These are phyloP conservation scores for Rhincodon typus DNA, from an alignment of 2,797 vertebrate species.

Conservation along the genomic window DNA sequence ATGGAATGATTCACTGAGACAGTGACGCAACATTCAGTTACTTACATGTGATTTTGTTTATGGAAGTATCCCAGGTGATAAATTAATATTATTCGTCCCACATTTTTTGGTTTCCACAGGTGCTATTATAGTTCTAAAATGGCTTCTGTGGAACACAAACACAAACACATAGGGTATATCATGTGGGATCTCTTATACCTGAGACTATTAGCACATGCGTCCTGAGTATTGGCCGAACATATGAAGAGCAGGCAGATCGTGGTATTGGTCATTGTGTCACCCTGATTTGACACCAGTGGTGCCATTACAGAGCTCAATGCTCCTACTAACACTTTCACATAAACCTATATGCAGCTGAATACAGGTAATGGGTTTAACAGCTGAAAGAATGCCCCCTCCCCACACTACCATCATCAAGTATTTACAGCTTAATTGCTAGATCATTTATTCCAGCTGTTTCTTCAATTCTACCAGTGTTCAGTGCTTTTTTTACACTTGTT, in stretches of 20 bases:
- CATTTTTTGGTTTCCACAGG: neutral
- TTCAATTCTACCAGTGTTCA: too few relatives aligned
- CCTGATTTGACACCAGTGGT: neutral
- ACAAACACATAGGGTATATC: neutral
- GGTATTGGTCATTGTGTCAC: neutral
- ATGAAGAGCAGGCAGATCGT: neutral
- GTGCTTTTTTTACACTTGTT: too few relatives aligned
- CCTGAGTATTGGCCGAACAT: neutral
- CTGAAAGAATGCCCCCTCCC: too few relatives aligned
- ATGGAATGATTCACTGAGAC: neutral
- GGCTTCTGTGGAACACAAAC: too few relatives aligned
- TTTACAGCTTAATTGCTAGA: too few relatives aligned
- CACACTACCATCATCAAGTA: too few relatives aligned
- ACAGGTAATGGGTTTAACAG: too few relatives aligned
- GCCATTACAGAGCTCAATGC: neutral
- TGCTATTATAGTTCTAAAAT: neutral
- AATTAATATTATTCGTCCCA: neutral
- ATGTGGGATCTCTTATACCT: neutral
- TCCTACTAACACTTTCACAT: too few relatives aligned
- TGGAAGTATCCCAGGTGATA: neutral
- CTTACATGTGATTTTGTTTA: neutral
- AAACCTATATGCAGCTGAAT: too few relatives aligned
- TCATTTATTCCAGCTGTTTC: too few relatives aligned
- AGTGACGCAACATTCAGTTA: neutral
- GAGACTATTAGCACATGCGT: neutral